A percentile compares a stretch with the other conserved stretches of the same genome.
These are phyloP conservation scores for Drosophila recens DNA, from an alignment of 2,888 invertebrate species.

Conservation along the genomic window DNA sequence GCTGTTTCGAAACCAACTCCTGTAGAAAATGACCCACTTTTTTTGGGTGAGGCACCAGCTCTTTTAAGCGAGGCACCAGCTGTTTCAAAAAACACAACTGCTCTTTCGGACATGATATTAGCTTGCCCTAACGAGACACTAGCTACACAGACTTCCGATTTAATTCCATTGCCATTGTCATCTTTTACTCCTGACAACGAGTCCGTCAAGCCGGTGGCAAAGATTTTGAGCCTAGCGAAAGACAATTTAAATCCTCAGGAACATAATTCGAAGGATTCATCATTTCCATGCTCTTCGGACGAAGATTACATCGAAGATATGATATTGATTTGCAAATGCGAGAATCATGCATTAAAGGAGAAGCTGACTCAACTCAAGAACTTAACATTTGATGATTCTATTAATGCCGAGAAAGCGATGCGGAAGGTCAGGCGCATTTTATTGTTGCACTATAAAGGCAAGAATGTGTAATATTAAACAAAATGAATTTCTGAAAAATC, in stretches of 20 bases:
- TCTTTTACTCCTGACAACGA: not conserved
- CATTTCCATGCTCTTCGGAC: not conserved
- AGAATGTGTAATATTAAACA: no score
- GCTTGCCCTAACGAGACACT: no score
- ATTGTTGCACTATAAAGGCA: not conserved
- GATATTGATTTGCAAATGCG: not conserved
- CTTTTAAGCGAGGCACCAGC: no score
- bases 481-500: no score
- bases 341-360: not conserved
- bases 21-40: no score
- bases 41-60: no score
- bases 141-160: no score
- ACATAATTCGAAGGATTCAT: not conserved
- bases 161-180: not conserved
- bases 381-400: not conserved
- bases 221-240: not conserved
- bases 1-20: no score
- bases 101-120: no score
- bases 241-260: not conserved
- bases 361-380: not conserved
- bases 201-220: not conserved
- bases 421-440: not conserved
- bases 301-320: not conserved
- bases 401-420: not conserved
- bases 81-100: no score